Evolutionary conservation across 2,113 vertebrate genomes (phyloP), one percentile per base, ranked within the genome.

Genomic region (Pygoscelis adeliae): DNA sequence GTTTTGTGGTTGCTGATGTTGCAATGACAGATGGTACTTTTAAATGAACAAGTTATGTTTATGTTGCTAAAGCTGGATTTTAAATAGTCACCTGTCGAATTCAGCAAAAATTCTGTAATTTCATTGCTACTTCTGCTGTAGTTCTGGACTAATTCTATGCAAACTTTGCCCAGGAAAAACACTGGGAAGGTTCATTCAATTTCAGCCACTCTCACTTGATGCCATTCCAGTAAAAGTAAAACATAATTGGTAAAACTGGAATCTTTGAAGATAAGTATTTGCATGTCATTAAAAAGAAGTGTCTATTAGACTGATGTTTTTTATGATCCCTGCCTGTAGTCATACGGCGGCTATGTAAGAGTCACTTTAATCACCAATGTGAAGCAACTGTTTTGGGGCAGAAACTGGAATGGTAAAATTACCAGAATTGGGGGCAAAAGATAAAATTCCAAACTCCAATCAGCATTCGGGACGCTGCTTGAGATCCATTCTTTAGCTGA

Each of bases 21-120:
- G 66, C 63, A 69, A 61, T 50, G 78, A 83, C 62, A 90, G 73
- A 50, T 56, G 73, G 55, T 85, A 50, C 29, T 87, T 95, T 70
- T 70, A 91, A 93, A 77, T 2, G 36, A 96, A 40, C 29, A 94
- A 58, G 22, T 85, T 67, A 50, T n/a, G 26, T 80, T 93, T 85
- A 11, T 69, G 32, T 72, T 96, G 53, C 91, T 89, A 47, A 84
- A 91, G 34, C 71, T 91, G n/a, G 36, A 30, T 91, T 89, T 91
- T 72, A 59, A 81, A 49, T 47, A 87, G 30, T 65, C 40, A 66
- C 78, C 40, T 80, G 53, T 80, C 17, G 10, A 93, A 76, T 69
- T 34, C 69, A 77, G 44, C 25, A 94, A 66, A 71, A 76, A 6
- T 42, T 70, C 23, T 69, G 23, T 62, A 76, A 36, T 91, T 36